Base-by-base conservation (phyloP, 1,140 invertebrate genomes). In the Anthonomus grandis region DNA sequence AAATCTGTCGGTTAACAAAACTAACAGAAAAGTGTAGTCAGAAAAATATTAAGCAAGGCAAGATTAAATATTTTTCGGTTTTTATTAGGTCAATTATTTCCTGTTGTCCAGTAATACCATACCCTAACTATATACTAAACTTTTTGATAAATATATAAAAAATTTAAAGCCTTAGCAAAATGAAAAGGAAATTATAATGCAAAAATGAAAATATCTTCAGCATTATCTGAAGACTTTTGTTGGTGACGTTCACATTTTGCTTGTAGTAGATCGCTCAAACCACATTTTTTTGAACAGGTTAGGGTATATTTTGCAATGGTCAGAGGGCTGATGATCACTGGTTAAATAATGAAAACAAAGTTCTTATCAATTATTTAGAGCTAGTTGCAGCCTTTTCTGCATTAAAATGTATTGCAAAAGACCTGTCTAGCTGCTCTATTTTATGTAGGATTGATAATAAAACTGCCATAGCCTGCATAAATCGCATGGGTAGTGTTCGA, bases 211-310 rank as follows among this genome's bases (percentile, higher is more conserved):
- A 27, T 49, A 23, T 24, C 54, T 2, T 41, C 50, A 10, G 18
- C 19, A 27, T 46, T 64, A 18, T 10, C n/a, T 12, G 17, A 47
- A 3, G 70, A 72, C 23, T 50, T 69, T n/a, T 24, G 42, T 8
- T 71, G 70, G 68, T 72, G 69, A 68, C 18, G 23, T 21, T n/a
- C 45, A 12, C n/a, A n/a, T n/a, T n/a, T n/a, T n/a, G n/a, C n/a
- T n/a, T n/a, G n/a, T n/a, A 65, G 67, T 49, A 59, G 56, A 25
- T 13, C 15, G 15, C 57, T 54, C n/a, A 46, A 36, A 42, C 18
- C 41, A 27, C 12, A 23, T 4, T 18, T 42, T 19, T 47, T 46
- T 47, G 3, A 56, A 50, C 42, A 12, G 56, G 56, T 21, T 58
- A 48, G 47, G 56, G 56, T 1, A 21, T 12, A 23, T 27, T 6